Evolutionary conservation across 2,888 invertebrate genomes (phyloP).

Genomic region (Galeopsomyia nigrocyanea): DNA sequence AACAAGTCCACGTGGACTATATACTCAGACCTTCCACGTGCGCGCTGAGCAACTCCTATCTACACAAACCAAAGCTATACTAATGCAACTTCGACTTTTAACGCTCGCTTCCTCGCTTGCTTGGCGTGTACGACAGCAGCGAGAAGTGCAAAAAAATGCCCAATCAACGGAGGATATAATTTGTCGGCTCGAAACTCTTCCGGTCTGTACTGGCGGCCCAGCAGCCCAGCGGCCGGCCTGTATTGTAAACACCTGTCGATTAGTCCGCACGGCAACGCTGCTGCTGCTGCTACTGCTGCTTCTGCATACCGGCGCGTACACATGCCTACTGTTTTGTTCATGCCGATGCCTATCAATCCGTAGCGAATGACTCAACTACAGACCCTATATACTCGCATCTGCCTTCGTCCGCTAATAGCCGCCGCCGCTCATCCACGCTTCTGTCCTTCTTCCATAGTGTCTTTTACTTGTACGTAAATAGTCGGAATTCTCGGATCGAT

Average conservation of each 20-base stretch:
- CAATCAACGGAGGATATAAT: conserved; percentile 27
- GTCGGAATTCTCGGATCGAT: too few species aligned
- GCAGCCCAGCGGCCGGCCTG: conserved; percentile 50
- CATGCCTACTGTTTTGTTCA: neutral
- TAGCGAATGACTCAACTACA: conserved; percentile 54
- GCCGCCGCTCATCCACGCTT: conserved; percentile 2
- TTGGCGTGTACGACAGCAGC: too few species aligned
- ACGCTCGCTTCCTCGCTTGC: too few species aligned
- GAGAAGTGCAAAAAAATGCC: neutral
- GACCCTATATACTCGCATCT: too few species aligned
- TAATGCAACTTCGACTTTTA: too few species aligned
- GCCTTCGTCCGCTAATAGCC: neutral
- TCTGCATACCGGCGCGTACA: too few species aligned
- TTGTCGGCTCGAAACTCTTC: conserved; percentile 27
- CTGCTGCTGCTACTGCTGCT: too few species aligned
- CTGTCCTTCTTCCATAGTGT: too few species aligned
- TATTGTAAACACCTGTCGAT: conserved; percentile 55
- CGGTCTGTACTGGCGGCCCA: neutral
- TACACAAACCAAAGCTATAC: too few species aligned
- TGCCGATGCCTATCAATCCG: conserved; percentile 56
- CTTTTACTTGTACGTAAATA: too few species aligned
- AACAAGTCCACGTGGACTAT: conserved; percentile 63
- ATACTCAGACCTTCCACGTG: conserved; percentile 55
- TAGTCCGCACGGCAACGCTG: conserved; percentile 34
- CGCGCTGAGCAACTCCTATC: neutral